A percentile compares a stretch with the other conserved stretches of the same genome.
Evolutionary conservation across 2,888 invertebrate species (phyloP).

Genomic region (Lamproptera curius): DNA sequence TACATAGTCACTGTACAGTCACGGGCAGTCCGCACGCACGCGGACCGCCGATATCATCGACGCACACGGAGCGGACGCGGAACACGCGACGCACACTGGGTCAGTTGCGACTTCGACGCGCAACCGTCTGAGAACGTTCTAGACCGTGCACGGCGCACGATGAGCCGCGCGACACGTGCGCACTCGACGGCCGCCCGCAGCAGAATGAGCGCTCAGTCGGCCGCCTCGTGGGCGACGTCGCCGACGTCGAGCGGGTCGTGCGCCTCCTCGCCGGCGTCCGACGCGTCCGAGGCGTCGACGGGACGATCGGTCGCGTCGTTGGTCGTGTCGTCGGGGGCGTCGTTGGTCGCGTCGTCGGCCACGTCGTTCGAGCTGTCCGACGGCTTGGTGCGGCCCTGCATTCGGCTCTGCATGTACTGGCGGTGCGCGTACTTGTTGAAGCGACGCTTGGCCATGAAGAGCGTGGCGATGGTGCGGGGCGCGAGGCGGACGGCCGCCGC

Average conservation of each 20-base stretch:
- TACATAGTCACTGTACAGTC: constrained; percentile 38
- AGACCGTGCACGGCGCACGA: too few species aligned
- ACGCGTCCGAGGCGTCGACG: constrained; percentile 21
- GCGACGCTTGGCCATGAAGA: constrained; percentile 74
- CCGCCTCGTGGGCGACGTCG: constrained; percentile 18
- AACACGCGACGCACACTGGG: constrained; percentile 5
- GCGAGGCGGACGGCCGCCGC: constrained; percentile 69
- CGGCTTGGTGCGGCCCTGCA: constrained; percentile 20
- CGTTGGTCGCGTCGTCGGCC: constrained; percentile 23
- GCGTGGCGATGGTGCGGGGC: constrained; percentile 72
- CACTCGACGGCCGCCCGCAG: too few species aligned
- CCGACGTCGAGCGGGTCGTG: constrained; percentile 28
- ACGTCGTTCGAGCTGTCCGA: constrained; percentile 18
- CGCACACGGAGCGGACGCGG: not conserved
- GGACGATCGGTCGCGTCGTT: constrained; percentile 23
- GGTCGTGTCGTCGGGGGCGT: constrained; percentile 16
- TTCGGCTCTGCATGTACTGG: constrained; percentile 60
- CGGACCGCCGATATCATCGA: not conserved
- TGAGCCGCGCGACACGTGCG: too few species aligned
- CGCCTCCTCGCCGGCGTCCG: constrained; percentile 21
- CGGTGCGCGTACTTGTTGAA: constrained; percentile 76
- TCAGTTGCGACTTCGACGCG: not conserved
- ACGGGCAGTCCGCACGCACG: constrained; percentile 2
- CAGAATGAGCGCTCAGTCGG: constrained; percentile 2
- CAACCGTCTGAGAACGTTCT: too few species aligned